These are phyloP conservation scores for Elachura formosa DNA, from an alignment of 2,113 vertebrate genomes.

Conservation along the genomic window DNA sequence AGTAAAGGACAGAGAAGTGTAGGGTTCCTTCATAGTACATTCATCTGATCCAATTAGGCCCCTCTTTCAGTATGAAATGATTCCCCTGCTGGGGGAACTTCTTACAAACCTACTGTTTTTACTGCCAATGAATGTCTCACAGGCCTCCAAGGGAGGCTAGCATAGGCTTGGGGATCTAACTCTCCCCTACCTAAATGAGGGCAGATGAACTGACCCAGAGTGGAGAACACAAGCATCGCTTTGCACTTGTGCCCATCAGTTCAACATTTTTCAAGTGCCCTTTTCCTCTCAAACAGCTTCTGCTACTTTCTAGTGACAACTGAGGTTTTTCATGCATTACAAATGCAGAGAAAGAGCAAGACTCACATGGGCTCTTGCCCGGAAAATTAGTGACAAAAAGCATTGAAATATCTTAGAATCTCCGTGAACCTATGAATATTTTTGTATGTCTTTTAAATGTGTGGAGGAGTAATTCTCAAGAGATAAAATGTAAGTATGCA, in stretches of 20 bases:
- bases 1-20: not conserved
- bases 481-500: not conserved
- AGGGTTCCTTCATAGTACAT: not conserved
- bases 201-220: not conserved
- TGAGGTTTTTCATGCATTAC: not conserved
- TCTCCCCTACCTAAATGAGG: not conserved
- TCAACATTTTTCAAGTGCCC: not conserved
- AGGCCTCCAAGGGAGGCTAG: not conserved
- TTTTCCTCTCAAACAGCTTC: not conserved
- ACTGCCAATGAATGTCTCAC: not conserved
- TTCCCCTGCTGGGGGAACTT: not conserved
- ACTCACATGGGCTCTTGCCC: not conserved
- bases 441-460: not conserved
- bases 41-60: not conserved
- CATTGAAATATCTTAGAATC: not conserved
- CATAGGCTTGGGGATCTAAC: not conserved
- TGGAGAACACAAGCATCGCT: not conserved
- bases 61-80: not conserved
- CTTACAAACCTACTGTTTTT: not conserved
- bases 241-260: not conserved
- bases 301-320: not conserved
- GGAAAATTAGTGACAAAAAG: constrained; percentile 3
- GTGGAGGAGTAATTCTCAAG: not conserved
- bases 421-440: not conserved
- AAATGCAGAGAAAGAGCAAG: not conserved